Evolutionary conservation across 1,140 invertebrate species (phyloP).

Genomic region (Bombyx mandarina): DNA sequence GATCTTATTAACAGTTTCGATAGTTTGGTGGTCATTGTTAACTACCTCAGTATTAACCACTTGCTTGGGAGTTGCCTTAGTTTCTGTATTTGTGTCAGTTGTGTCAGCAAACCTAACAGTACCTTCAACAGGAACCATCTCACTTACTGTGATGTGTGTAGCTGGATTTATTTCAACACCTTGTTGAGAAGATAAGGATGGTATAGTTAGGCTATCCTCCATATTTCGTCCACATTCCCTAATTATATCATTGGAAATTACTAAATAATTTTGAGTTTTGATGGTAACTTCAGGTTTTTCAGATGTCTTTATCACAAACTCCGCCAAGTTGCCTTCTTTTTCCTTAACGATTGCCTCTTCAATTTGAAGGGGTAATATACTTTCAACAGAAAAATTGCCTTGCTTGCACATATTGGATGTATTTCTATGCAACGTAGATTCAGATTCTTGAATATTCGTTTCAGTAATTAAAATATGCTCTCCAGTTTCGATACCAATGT

Average conservation of each 20-base stretch:
- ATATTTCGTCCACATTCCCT: conserved; percentile 36
- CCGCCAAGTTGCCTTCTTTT: conserved; percentile 17
- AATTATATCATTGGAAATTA: conserved; percentile 27
- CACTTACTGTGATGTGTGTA: conserved; percentile 46
- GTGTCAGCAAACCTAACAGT: conserved; percentile 15
- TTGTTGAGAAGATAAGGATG: conserved; percentile 19
- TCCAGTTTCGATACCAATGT: conserved; percentile 25
- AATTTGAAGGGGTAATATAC: conserved; percentile 28
- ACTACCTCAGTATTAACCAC: conserved; percentile 24
- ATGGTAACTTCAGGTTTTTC: conserved; percentile 24
- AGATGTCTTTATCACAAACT: conserved; percentile 11
- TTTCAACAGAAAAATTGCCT: conserved; percentile 20
- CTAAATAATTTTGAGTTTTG: conserved; percentile 40
- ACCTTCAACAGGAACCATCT: conserved; percentile 42
- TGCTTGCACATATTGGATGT: conserved; percentile 9
- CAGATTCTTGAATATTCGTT: conserved; percentile 30
- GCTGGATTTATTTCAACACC: conserved; percentile 39
- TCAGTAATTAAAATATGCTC: conserved; percentile 34
- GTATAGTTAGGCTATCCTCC: conserved; percentile 7
- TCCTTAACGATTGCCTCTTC: conserved; percentile 36
- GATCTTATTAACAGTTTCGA: conserved; percentile 30
- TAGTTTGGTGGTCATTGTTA: conserved; percentile 25
- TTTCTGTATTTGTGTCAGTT: conserved; percentile 19
- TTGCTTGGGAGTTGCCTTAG: conserved; percentile 22
- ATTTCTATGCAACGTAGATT: conserved; percentile 19